Evolutionary conservation across 2,888 invertebrate genomes (phyloP), one percentile per base, ranked within the genome.

Genomic region (Dicyrtomina minuta): DNA sequence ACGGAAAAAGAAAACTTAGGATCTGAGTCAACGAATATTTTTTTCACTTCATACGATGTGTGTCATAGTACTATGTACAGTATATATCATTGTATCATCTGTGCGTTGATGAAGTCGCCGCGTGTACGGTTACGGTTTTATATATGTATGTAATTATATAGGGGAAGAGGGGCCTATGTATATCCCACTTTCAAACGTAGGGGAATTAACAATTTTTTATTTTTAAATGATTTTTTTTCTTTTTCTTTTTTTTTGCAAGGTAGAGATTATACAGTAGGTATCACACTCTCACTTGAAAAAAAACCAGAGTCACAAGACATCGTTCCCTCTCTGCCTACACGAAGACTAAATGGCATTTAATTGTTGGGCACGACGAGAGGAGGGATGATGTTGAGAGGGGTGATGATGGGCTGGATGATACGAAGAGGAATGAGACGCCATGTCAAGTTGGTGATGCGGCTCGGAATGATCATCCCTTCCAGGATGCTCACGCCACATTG

Each of bases 391-490:
- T 43, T 59, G 60, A 60, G 68, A 39, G 27, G 59, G 68, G 49
- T 59, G 59, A 51, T 66, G 70, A 39, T 70, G 70, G 41, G 66
- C 56, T 26, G 67, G 71, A 58, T 71, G 68, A 61, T 62, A 49
- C 24, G 67, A 72, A n/a, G n/a, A n/a, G 72, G 70, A 68, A 70
- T 67, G 66, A 81, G 80, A 81, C 80, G 85, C 81, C 83, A 83
- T 74, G 83, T 83, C 69, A n/a, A n/a, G n/a, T n/a, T n/a, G n/a
- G n/a, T n/a, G 74, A 71, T 76, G 75, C 66, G 76, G 76, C 64
- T 74, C 75, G 26, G 70, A 64, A 51, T 70, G 59, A 24, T 65
- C 58, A 26, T 70, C 65, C 55, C 44, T 46, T 27, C 27, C 22
- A 27, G 62, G 64, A 20, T 55, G 64, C 17, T 70, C 64, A 53